phyloP scores from a whole-genome alignment of 2,113 vertebrate species.

The Pygathrix nemaeus region DNA sequence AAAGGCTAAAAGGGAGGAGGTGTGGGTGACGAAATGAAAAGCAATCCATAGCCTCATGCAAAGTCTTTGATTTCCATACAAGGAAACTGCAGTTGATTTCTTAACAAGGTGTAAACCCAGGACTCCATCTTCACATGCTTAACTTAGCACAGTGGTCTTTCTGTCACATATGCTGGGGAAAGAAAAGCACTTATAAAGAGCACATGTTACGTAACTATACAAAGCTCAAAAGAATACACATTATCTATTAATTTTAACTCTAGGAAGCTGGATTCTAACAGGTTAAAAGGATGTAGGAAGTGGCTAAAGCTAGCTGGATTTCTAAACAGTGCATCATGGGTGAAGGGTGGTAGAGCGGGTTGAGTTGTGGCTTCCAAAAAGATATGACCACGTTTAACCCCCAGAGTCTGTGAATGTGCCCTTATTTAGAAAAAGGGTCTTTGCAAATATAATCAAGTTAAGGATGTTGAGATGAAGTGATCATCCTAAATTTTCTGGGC shows the following conservation, averaged over 20 bases:
- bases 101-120: background rate
- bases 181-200: background rate
- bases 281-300: background rate
- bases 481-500: background rate
- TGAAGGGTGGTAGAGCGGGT: background rate
- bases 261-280: background rate
- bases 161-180: background rate
- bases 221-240: background rate
- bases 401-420: background rate
- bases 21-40: background rate
- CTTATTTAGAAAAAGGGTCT: background rate
- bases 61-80: background rate
- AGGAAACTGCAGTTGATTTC: background rate
- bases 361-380: background rate
- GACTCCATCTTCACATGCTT: background rate
- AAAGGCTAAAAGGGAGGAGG: background rate
- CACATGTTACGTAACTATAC: background rate
- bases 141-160: background rate
- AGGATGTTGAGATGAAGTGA: background rate
- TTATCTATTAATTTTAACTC: background rate
- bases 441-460: background rate
- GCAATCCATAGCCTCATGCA: background rate
- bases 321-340: background rate
- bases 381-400: background rate
- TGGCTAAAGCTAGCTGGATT: background rate